These are phyloP conservation scores for Ascaphus truei DNA, from an alignment of 2,113 vertebrate species.

Conservation along the genomic window DNA sequence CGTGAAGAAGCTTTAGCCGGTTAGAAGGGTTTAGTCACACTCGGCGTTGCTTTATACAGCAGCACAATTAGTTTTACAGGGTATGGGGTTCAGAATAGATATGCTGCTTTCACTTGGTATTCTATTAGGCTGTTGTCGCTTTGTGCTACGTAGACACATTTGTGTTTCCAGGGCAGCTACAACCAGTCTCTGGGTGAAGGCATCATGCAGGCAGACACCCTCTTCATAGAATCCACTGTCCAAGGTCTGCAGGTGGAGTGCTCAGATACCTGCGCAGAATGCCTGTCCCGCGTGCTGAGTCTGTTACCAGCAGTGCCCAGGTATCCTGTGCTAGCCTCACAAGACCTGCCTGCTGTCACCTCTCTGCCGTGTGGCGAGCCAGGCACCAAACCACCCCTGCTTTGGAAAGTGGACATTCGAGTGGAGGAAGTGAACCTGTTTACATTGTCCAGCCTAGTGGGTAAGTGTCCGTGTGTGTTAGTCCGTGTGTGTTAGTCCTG, in stretches of 20 bases:
- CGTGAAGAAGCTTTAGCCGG: no score
- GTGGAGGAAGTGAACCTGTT: conserved; percentile 89
- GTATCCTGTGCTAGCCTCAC: conserved; percentile 16
- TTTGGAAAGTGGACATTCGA: conserved; percentile 83
- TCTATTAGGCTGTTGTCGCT: no score
- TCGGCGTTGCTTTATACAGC: no score
- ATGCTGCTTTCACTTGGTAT: no score
- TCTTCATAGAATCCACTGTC: conserved; percentile 80
- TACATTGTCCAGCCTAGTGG: conserved; percentile 81
- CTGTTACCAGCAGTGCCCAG: conserved; percentile 52
- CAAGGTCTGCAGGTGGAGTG: conserved; percentile 87
- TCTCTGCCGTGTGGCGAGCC: conserved; percentile 35
- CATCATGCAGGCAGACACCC: conserved; percentile 61
- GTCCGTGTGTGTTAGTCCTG: no score
- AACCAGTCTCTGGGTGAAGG: conserved; percentile 69
- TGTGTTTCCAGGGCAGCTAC: conserved; percentile 75
- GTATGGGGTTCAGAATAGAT: no score
- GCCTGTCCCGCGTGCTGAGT: conserved; percentile 81
- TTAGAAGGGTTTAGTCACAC: no score
- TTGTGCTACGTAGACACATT: no score
- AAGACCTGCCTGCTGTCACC: conserved; percentile 10
- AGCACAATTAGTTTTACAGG: no score
- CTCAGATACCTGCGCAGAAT: conserved; percentile 84
- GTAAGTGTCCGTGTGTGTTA: no score
- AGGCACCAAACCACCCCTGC: conserved; percentile 42